phyloP scores from a whole-genome alignment of 2,888 invertebrate species.

The Zygogramma bicolorata region DNA sequence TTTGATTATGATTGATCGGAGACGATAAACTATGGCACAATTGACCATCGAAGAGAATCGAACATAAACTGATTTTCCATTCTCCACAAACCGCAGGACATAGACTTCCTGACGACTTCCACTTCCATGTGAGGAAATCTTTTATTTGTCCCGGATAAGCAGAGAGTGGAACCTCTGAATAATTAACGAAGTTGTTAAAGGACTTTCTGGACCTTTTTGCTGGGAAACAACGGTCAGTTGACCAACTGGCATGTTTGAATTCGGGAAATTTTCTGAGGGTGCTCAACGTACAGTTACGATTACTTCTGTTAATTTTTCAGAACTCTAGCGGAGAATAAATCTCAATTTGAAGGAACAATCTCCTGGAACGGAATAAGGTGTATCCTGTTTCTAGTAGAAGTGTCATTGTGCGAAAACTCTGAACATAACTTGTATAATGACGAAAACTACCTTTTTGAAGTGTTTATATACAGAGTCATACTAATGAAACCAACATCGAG shows the following conservation, averaged over 20 bases:
- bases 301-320: background rate
- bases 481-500: too few species aligned
- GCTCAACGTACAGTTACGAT: background rate
- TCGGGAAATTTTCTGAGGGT: background rate
- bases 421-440: too few species aligned
- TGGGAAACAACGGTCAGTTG: background rate
- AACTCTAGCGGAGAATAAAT: background rate
- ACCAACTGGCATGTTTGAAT: background rate
- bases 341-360: background rate
- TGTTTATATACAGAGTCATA: too few species aligned
- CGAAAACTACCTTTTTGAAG: too few species aligned
- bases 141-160: constrained; percentile 13
- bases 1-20: background rate
- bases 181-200: constrained; percentile 7
- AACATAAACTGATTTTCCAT: background rate
- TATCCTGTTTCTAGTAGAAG: too few species aligned
- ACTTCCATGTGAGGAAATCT: background rate
- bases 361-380: too few species aligned
- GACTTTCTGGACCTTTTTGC: background rate
- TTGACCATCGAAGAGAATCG: background rate
- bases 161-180: constrained; percentile 4
- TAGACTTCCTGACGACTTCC: background rate
- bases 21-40: background rate
- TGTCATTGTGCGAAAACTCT: too few species aligned
- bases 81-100: background rate